phyloP scores from a whole-genome alignment of 2,888 invertebrate species.

The Tribolium freemani region DNA sequence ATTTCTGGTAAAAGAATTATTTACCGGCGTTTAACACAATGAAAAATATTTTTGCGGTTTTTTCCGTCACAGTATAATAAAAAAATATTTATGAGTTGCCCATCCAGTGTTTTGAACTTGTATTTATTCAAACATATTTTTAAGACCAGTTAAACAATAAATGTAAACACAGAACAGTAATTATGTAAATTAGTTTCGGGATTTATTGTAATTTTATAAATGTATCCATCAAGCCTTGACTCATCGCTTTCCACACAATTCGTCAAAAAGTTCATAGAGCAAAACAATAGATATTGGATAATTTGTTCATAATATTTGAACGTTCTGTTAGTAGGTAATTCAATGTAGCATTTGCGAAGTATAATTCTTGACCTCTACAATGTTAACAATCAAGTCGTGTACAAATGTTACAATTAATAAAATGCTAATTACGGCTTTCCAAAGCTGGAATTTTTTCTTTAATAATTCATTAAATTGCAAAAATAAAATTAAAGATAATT shows the following conservation, averaged over 20 bases:
- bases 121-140: not conserved
- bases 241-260: not conserved
- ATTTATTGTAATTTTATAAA: not conserved
- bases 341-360: not conserved
- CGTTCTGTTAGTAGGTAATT: not conserved
- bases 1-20: not conserved
- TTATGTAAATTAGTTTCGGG: not conserved
- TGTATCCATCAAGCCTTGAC: not conserved
- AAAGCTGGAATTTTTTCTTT: too few species aligned
- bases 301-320: not conserved
- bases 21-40: not conserved
- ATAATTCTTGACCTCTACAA: not conserved
- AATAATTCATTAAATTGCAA: too few species aligned
- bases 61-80: too few species aligned
- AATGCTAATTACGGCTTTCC: not conserved
- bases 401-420: not conserved
- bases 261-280: not conserved
- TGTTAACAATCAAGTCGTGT: too few species aligned
- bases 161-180: not conserved
- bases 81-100: not conserved
- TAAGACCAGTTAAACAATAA: not conserved
- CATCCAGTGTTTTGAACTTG: not conserved
- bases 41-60: too few species aligned
- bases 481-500: too few species aligned
- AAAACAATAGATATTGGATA: not conserved